Evolutionary conservation across 2,113 vertebrate genomes (phyloP), one percentile per base, ranked within the genome.

Genomic region (Onychorhynchus coronatus): DNA sequence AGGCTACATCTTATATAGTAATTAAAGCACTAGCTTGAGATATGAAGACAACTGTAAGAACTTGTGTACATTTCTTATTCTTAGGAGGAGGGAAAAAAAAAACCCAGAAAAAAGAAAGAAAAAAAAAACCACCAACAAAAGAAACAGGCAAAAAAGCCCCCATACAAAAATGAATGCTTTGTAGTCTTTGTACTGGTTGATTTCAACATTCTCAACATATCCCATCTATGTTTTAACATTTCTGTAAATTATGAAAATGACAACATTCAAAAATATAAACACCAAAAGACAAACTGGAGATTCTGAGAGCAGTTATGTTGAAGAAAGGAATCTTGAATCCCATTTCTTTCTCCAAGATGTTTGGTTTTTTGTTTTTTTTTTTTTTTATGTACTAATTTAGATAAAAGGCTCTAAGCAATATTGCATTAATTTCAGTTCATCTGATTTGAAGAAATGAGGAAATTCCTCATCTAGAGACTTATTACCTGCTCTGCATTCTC

Each of bases 141-240:
- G 8, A 19, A 44, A 20, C 11, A n/a, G n/a, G n/a, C n/a, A n/a
- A 41, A 6, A 53, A 88, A 35, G 5, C 0, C 3, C 5, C 2
- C 8, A 25, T 35, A 14, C 18, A 72, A 10, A 7, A 72, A 5
- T n/a, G 13, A 28, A 2, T 49, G 42, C 3, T 35, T 74, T 81
- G 1, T 2, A 49, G 7, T 73, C 24, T 67, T 85, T 68, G 6
- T 46, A 65, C 9, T 18, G 19, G 11, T 21, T 55, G 39, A n/a
- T 3, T 35, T 12, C 47, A 31, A 53, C 13, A 35, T 68, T 59
- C 12, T 85, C 14, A 72, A 23, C 4, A 17, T 41, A 42, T 24
- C 5, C 20, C 33, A 52, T 52, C 17, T 37, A 31, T 37, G 15
- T 47, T 67, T 76, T 47, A 67, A 44, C 6, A 37, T 65, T 55